Evolutionary conservation across 2,888 invertebrate species (phyloP).

Genomic region (Byasa hedistus): DNA sequence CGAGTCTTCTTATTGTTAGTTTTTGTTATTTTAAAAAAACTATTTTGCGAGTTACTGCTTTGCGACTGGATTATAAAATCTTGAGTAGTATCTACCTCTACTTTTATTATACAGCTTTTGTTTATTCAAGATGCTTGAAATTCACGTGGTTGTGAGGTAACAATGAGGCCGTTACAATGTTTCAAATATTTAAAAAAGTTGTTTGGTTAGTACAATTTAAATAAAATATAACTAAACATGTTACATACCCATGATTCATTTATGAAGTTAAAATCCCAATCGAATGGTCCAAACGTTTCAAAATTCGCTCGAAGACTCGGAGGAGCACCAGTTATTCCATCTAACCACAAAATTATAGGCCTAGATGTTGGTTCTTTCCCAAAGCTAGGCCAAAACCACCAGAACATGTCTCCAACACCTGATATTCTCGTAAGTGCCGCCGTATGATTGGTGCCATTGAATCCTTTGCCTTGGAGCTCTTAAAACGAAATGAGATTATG

Average conservation of each 20-base stretch:
- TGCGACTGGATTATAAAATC: no score
- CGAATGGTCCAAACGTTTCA: conserved; percentile 88
- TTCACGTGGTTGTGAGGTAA: no score
- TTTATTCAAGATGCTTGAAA: no score
- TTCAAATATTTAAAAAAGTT: no score
- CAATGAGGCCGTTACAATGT: no score
- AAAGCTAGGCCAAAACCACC: conserved; percentile 90
- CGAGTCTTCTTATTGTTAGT: no score
- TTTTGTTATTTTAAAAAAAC: neutral
- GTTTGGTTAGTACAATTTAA: neutral
- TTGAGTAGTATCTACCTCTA: no score
- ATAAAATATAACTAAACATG: neutral
- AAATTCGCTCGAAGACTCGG: conserved; percentile 93
- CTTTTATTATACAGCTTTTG: no score
- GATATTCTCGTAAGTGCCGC: conserved; percentile 88
- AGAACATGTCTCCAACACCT: conserved; percentile 88
- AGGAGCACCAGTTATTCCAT: conserved; percentile 90
- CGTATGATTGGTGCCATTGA: conserved; percentile 82
- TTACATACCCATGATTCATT: conserved; percentile 85
- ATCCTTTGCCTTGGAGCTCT: conserved; percentile 57
- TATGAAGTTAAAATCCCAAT: conserved; percentile 81
- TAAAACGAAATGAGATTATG: conserved; percentile 29
- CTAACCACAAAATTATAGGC: conserved; percentile 92
- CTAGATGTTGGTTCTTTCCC: conserved; percentile 72
- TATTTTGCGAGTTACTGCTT: neutral